Percentiles rank a stretch among this genome's conserved stretches.
Evolutionary conservation across 2,113 vertebrate species (phyloP).

Genomic region (Campylomormyrus tamandua): DNA sequence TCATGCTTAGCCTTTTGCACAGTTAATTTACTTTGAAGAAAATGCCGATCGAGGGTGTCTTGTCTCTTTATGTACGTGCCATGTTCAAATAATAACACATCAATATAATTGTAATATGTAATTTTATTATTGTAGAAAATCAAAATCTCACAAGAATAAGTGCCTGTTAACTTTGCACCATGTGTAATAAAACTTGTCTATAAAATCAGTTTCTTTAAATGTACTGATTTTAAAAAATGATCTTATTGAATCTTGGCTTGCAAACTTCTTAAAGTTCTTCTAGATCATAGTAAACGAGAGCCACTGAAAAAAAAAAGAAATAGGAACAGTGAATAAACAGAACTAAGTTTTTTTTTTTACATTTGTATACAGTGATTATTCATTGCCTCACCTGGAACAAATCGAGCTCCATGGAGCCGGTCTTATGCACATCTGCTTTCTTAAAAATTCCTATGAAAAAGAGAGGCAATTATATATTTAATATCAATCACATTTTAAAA

Average conservation of each 20-base stretch:
- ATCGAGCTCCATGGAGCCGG: constrained; percentile 50
- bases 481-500: not conserved
- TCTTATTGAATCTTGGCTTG: constrained; percentile 1
- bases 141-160: not conserved
- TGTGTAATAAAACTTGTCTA: not conserved
- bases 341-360: not conserved
- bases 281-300: constrained; percentile 43
- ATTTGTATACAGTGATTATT: not conserved
- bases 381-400: constrained; percentile 46
- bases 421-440: constrained; percentile 38
- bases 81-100: not conserved
- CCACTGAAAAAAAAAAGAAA: constrained; percentile 33
- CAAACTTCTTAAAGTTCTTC: not conserved
- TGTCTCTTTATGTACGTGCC: not conserved
- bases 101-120: not conserved
- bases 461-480: not conserved
- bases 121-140: not conserved
- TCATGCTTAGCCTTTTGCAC: not conserved
- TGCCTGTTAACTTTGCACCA: not conserved
- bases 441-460: constrained; percentile 46
- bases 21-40: not conserved
- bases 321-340: not conserved
- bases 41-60: not conserved
- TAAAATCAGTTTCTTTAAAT: not conserved
- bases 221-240: not conserved